Evolutionary conservation across 2,888 invertebrate species (phyloP), one percentile per base, ranked within the genome.

Genomic region (Nomada hirtipes): DNA sequence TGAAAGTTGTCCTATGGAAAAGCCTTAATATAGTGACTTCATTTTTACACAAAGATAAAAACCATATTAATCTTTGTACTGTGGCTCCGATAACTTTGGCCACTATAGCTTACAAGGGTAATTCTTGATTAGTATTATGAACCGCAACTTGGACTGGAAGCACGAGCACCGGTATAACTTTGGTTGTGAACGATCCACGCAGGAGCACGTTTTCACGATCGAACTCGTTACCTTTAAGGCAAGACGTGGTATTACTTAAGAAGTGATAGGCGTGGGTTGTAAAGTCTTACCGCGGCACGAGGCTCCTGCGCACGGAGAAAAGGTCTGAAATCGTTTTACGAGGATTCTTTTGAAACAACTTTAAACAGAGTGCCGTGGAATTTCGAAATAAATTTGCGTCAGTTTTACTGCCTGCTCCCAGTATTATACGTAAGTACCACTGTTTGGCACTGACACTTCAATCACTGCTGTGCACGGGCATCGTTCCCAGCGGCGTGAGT

Each of bases 361-460:
- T 92, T 91, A 90, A 90, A 91, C 57, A 90, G 90, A 79, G 76
- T 84, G 77, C 78, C 87, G 86, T 76, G 86, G 90, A 92, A 93
- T 92, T 92, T 92, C 87, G 85, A 92, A 92, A 92, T 92, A 92
- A 92, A 92, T 92, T 92, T 92, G 91, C 92, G 92, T 92, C 89
- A 90, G 91, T 90, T 92, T 92, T 92, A 92, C 92, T 87, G 86
- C 13, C 90, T 29, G 29, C 29, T 83, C 82, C 89, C 90, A 89
- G 92, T 92, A 91, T 36, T 36, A 36, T 92, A 91, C 91, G 90
- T 92, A 92, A 93, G 91, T 92, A 90, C 89, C 91, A 88, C 88
- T 92, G 91, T 92, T 93, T 92, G 91, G 91, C 91, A 91, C 91
- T 91, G 91, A 91, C 92, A 92, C 89, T 87, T 85, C 67, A 74